Evolutionary conservation across 2,797 vertebrate species (phyloP).

Genomic region (Glyptemys insculpta): DNA sequence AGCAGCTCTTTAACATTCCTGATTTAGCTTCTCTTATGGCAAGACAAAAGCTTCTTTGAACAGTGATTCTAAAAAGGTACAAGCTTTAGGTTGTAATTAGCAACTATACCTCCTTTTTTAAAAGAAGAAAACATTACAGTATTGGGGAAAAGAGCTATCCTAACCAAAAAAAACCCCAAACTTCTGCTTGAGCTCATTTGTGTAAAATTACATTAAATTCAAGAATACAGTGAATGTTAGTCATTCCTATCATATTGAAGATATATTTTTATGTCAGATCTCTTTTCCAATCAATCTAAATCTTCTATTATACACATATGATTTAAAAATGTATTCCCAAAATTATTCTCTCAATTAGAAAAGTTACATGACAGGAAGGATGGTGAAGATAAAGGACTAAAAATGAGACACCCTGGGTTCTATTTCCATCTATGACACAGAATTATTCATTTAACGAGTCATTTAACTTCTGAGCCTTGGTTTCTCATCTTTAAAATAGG

Average conservation of each 20-base stretch:
- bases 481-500: background rate
- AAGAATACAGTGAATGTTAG: background rate
- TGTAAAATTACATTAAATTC: background rate
- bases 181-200: background rate
- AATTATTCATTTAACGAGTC: background rate
- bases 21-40: background rate
- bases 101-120: background rate
- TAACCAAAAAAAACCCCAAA: background rate
- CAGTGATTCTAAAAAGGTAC: background rate
- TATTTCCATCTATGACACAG: background rate
- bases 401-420: background rate
- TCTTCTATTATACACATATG: background rate
- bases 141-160: background rate
- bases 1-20: background rate
- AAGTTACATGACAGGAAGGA: background rate
- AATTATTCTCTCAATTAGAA: background rate
- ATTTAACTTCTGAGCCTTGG: background rate
- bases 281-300: background rate
- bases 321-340: background rate
- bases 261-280: background rate
- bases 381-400: background rate
- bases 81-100: background rate
- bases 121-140: background rate
- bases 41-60: background rate
- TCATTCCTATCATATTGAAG: background rate